A percentile compares a stretch with the other conserved stretches of the same genome.
Evolutionary conservation across 2,797 vertebrate genomes (phyloP).

Genomic region (Centropyge bicolor): DNA sequence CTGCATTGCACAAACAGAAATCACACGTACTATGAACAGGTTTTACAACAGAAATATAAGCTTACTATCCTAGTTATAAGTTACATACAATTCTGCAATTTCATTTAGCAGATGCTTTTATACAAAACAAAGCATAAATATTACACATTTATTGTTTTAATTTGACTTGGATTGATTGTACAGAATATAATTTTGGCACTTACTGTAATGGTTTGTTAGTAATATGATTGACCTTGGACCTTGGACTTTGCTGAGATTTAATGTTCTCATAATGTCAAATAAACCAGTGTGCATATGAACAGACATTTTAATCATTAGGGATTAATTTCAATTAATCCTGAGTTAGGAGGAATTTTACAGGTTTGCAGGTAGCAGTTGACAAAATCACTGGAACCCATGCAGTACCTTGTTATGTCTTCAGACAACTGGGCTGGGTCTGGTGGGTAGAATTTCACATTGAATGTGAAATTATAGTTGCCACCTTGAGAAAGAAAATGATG

Average conservation of each 20-base stretch:
- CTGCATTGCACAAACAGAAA: conserved; percentile 70
- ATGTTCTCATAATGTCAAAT: neutral
- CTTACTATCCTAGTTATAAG: too few species aligned
- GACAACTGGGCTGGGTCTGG: conserved; percentile 96
- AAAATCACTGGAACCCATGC: neutral
- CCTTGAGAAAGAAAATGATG: conserved; percentile 77
- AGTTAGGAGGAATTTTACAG: neutral
- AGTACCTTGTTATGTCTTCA: conserved; percentile 96
- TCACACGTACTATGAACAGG: neutral
- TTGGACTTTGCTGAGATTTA: neutral
- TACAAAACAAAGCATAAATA: neutral
- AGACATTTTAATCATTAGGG: too few species aligned
- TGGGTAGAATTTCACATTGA: conserved; percentile 97
- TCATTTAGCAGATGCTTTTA: too few species aligned
- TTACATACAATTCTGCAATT: too few species aligned
- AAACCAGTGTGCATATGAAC: neutral
- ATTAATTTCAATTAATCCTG: too few species aligned
- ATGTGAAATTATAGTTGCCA: conserved; percentile 92
- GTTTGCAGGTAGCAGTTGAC: neutral
- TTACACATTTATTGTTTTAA: neutral
- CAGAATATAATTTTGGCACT: neutral
- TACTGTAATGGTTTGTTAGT: neutral
- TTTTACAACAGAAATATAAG: too few species aligned
- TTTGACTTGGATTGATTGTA: neutral
- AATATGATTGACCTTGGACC: neutral